Conservation (phyloP, 2,888 invertebrate genomes). For the Drosophila subsilvestris region DNA sequence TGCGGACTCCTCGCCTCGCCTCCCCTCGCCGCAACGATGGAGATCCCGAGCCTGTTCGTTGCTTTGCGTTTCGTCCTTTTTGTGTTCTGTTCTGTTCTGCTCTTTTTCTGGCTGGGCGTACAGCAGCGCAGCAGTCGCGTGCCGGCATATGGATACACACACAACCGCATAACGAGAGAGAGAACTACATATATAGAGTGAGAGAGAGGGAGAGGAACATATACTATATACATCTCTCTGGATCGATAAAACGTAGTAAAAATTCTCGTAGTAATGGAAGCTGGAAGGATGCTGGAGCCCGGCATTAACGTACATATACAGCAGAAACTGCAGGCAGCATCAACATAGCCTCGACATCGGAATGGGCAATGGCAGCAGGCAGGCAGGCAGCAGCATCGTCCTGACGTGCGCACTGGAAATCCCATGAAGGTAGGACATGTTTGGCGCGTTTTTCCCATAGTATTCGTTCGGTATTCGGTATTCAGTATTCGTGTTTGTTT, state of each 20-base stretch:
- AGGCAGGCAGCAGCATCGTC: constrained; percentile 12
- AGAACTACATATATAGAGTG: background rate
- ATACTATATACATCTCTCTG: constrained; percentile 25
- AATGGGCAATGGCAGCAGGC: constrained; percentile 7
- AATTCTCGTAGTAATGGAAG: constrained; percentile 78
- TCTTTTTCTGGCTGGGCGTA: constrained; percentile 73
- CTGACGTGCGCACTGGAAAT: constrained; percentile 81
- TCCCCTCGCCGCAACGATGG: background rate
- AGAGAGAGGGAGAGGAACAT: constrained; percentile 1
- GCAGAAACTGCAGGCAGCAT: constrained; percentile 17
- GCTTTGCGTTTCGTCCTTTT: constrained; percentile 28
- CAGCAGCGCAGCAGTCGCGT: constrained; percentile 59
- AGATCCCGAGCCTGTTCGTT: constrained; percentile 3
- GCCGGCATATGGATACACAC: constrained; percentile 26
- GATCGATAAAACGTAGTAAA: constrained; percentile 81
- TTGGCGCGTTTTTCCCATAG: constrained; percentile 78
- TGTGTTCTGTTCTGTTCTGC: constrained; percentile 22
- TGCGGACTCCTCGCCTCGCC: background rate
- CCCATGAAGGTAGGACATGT: constrained; percentile 82
- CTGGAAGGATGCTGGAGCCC: constrained; percentile 60
- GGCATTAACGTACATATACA: constrained; percentile 9
- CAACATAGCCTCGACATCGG: constrained; percentile 39
- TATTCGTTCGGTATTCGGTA: background rate
- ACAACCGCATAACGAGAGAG: background rate
- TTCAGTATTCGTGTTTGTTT: constrained; percentile 15